Conservation (phyloP, 2,113 vertebrate species). For the Gymnobelideus leadbeateri region DNA sequence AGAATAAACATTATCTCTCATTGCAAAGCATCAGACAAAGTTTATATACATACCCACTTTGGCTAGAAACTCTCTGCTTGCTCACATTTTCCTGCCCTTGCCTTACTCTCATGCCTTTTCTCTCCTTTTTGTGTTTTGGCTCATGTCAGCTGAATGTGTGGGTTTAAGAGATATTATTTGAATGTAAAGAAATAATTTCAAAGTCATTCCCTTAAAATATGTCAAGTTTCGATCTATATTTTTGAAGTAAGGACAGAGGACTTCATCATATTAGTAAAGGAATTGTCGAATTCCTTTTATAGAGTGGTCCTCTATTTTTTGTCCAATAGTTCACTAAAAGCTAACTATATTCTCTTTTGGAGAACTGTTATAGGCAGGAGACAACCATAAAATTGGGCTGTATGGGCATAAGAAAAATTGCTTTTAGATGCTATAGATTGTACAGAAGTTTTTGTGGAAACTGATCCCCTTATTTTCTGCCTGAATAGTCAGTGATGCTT, state of each 20-base stretch:
- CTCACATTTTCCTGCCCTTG: neutral
- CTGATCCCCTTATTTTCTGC: constrained; percentile 10
- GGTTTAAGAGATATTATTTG: neutral
- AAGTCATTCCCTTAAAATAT: neutral
- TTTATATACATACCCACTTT: neutral
- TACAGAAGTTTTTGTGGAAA: neutral
- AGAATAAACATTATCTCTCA: neutral
- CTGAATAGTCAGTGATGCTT: constrained; percentile 5
- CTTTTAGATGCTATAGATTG: neutral
- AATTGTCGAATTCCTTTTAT: neutral
- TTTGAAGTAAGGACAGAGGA: neutral
- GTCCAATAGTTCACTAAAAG: constrained; percentile 20
- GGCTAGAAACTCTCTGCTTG: neutral
- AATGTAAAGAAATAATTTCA: neutral
- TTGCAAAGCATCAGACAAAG: neutral
- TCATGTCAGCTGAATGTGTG: neutral
- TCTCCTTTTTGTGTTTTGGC: neutral
- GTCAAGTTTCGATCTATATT: neutral
- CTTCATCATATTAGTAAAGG: neutral
- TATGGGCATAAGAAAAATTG: constrained; percentile 18
- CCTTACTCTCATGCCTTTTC: neutral
- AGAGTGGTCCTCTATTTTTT: neutral
- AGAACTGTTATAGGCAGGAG: constrained; percentile 2
- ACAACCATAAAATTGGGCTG: constrained; percentile 34
- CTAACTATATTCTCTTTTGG: constrained; percentile 35